Evolutionary conservation across 2,113 vertebrate species (phyloP).

Genomic region (Cathartes aura): DNA sequence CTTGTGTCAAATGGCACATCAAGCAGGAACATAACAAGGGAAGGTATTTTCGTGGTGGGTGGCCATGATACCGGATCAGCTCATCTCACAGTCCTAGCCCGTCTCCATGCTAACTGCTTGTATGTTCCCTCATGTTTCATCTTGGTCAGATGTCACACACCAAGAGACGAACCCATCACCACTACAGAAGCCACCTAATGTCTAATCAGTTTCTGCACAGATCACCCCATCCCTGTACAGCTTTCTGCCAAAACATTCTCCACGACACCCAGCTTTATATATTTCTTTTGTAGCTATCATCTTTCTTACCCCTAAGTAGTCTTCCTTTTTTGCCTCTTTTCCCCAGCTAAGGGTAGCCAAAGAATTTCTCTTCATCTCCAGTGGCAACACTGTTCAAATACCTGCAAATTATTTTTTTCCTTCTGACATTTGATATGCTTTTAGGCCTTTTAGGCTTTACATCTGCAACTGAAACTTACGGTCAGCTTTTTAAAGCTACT

Average conservation of each 20-base stretch:
- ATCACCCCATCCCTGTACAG: neutral
- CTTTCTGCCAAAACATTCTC: neutral
- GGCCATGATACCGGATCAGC: accelerated
- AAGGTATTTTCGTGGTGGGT: neutral
- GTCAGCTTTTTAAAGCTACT: neutral
- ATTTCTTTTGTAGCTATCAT: neutral
- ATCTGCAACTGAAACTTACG: neutral
- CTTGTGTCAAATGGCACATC: neutral
- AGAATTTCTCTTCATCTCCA: neutral
- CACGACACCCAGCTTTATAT: neutral
- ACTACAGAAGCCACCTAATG: neutral
- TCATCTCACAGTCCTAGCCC: neutral
- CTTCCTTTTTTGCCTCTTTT: neutral
- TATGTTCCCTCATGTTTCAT: neutral
- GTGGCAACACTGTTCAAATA: neutral
- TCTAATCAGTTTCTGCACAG: neutral
- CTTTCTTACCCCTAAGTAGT: neutral
- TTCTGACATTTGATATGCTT: neutral
- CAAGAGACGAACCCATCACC: neutral
- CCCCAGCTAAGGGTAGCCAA: neutral
- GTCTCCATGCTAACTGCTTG: neutral
- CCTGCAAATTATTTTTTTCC: neutral
- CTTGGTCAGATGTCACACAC: neutral
- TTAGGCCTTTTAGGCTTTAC: neutral
- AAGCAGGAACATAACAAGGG: neutral